These are phyloP conservation scores for Diglossa cyanea DNA, from an alignment of 2,797 vertebrate species.

Conservation along the genomic window DNA sequence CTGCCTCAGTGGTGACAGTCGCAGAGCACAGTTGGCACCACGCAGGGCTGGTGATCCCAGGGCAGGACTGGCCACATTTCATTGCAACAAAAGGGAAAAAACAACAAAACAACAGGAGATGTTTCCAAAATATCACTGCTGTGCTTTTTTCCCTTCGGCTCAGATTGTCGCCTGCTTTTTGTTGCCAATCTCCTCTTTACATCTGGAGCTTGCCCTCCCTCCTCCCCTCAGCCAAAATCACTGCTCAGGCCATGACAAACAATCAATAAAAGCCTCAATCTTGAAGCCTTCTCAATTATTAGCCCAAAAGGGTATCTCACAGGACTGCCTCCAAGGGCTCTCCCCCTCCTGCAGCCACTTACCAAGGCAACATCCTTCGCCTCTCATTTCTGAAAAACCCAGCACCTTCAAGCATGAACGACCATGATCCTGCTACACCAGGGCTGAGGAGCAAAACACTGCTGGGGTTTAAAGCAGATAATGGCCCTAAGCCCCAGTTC, in stretches of 20 bases:
- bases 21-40: neutral
- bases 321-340: neutral
- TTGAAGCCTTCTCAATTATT: neutral
- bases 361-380: neutral
- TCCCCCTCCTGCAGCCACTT: neutral
- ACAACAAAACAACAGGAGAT: neutral
- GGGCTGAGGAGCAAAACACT: neutral
- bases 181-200: neutral
- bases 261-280: neutral
- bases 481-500: neutral
- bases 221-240: neutral
- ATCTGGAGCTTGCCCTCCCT: neutral
- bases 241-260: neutral
- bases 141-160: neutral
- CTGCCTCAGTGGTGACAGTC: rapidly evolving
- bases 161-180: rapidly evolving
- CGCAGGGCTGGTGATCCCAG: rapidly evolving
- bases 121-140: neutral
- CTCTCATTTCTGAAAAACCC: neutral
- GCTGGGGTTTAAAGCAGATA: neutral
- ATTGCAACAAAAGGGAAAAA: neutral
- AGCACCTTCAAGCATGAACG: rapidly evolving
- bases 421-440: neutral
- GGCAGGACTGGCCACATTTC: neutral
- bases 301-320: neutral